Base-by-base conservation (phyloP, 2,888 invertebrate species). In the Melieria picta region DNA sequence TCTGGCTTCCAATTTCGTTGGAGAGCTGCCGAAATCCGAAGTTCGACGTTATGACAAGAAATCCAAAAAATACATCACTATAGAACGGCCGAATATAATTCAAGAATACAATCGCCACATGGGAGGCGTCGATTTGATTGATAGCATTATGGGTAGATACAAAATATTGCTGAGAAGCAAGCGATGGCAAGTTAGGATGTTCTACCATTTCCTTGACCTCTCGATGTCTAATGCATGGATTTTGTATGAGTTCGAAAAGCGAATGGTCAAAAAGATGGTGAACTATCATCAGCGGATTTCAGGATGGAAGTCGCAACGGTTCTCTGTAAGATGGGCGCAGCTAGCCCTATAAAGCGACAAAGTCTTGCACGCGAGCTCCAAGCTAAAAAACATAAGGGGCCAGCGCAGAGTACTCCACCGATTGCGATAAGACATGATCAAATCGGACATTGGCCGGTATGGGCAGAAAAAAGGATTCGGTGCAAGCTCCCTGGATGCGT, bases 361-460 rank as follows among this genome's bases (percentile, higher is more conserved):
- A 60, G 48, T 47, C 52, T 69, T 43, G 60, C 70, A 60, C 16
- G 43, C 16, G 42, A 57, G 16, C 42, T 70, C 60, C 89, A 69
- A 68, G 66, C 70, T 57, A 75, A 74, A 50, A 75, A 71, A 57
- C 66, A 50, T 47, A 71, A 67, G 61, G 64, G 72, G 16, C 71
- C 71, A 50, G 69, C 72, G 43, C 74, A 76, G 64, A 64, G 72
- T 69, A 46, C 72, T 5, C 71, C 72, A 16, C 72, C 72, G 70
- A 48, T 64, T 60, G 71, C 62, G 42, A 65, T 74, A 42, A 62
- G 70, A 7, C 71, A 72, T 61, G 71, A 71, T 67, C 69, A 73
- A 71, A 69, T 69, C 47, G 72, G 71, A 5, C 66, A 74, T 47
- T 72, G 65, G 72, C 72, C 73, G 57, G 6, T 57, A 71, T 71